These are phyloP conservation scores for Popillia japonica DNA, from an alignment of 1,140 invertebrate species.

Conservation along the genomic window DNA sequence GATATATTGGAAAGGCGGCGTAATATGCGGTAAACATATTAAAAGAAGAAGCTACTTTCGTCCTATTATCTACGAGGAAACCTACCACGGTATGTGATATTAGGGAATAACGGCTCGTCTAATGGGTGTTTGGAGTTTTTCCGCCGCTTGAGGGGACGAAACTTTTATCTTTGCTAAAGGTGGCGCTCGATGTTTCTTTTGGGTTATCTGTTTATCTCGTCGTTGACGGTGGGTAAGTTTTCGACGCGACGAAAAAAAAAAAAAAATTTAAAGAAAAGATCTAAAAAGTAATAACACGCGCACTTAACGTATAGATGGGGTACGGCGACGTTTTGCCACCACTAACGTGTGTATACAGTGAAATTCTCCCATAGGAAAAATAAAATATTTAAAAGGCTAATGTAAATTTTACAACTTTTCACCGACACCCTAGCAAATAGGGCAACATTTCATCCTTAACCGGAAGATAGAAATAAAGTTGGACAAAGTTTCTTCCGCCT, in stretches of 20 bases:
- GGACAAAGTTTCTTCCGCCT: neutral
- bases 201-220: neutral
- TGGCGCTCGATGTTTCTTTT: neutral
- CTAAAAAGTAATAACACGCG: neutral
- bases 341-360: neutral
- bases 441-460: neutral
- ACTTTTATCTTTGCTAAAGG: neutral
- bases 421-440: neutral
- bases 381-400: slow-evolving; percentile 6
- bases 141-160: neutral
- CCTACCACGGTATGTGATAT: neutral
- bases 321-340: neutral
- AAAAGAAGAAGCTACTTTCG: neutral
- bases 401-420: slow-evolving; percentile 12
- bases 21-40: slow-evolving; percentile 7
- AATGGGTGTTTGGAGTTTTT: slow-evolving; percentile 18
- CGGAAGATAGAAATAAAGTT: slow-evolving; percentile 18
- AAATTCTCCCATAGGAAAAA: neutral
- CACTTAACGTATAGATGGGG: neutral
- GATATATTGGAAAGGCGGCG: neutral
- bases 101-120: neutral
- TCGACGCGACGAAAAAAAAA: neutral
- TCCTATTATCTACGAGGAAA: neutral
- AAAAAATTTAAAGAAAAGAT: slow-evolving; percentile 16
- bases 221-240: slow-evolving; percentile 2